These are phyloP conservation scores for Trinectes maculatus DNA, from an alignment of 2,113 vertebrate species.

Conservation along the genomic window DNA sequence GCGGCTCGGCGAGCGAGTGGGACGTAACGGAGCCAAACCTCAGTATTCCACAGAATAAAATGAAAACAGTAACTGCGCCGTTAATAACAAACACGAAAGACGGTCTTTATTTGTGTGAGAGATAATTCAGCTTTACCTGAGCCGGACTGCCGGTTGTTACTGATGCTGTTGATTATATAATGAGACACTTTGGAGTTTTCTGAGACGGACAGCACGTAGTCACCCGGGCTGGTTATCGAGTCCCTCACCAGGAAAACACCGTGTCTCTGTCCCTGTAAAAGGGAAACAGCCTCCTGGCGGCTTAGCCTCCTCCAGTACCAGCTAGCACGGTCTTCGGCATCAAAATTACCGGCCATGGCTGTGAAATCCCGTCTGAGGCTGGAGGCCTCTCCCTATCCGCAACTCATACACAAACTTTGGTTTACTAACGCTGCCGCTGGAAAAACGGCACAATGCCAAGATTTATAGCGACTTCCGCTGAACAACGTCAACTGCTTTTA, in stretches of 20 bases:
- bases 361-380: constrained; percentile 80
- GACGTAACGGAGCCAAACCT: background rate
- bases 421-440: constrained; percentile 45
- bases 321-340: constrained; percentile 91
- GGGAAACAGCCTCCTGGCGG: constrained; percentile 89
- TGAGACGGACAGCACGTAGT: constrained; percentile 96
- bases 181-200: constrained; percentile 98
- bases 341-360: constrained; percentile 95
- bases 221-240: constrained; percentile 93
- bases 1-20: background rate
- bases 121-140: constrained; percentile 70
- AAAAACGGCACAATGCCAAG: background rate
- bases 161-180: constrained; percentile 98
- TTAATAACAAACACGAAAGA: background rate
- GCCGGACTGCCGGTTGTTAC: constrained; percentile 83
- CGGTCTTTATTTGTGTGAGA: background rate
- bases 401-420: constrained; percentile 83
- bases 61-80: background rate
- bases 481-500: background rate
- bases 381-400: constrained; percentile 80
- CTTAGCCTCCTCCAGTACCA: constrained; percentile 95
- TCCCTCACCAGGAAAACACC: constrained; percentile 96
- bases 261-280: constrained; percentile 94
- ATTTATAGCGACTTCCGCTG: constrained; percentile 1
- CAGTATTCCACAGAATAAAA: background rate